A percentile compares a stretch with the other conserved stretches of the same genome.
These are phyloP conservation scores for Pyrocoelia pectoralis DNA, from an alignment of 2,888 invertebrate genomes.

Conservation along the genomic window DNA sequence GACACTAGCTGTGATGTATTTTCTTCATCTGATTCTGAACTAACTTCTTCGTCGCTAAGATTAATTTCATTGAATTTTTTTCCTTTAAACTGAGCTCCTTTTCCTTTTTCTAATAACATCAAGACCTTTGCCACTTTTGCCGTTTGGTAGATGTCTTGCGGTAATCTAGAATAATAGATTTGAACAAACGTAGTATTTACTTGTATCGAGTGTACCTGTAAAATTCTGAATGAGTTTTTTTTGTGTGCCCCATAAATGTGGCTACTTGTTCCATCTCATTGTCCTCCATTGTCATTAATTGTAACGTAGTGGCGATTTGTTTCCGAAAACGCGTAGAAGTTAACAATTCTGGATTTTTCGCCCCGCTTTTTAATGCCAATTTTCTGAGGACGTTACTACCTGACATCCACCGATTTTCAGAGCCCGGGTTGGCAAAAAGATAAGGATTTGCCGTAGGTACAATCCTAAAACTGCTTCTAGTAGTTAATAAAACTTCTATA, in stretches of 20 bases:
- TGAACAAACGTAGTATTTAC: no score
- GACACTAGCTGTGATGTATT: no score
- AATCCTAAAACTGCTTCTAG: constrained; percentile 24
- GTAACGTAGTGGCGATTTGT: constrained; percentile 38
- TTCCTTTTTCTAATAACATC: no score
- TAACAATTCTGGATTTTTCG: constrained; percentile 15
- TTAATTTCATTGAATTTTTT: no score
- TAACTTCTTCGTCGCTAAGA: no score
- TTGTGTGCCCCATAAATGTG: constrained; percentile 42
- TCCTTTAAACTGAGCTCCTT: no score
- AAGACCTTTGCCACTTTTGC: no score
- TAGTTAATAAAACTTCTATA: constrained; percentile 34
- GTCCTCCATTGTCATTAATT: constrained; percentile 30
- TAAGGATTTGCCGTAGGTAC: constrained; percentile 16
- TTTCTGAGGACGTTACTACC: constrained; percentile 3
- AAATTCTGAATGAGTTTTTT: constrained; percentile 6
- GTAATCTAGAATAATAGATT: no score
- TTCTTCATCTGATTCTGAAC: no score
- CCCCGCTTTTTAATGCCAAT: constrained; percentile 15
- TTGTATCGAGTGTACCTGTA: no score
- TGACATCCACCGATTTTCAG: background rate
- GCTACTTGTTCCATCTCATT: constrained; percentile 43
- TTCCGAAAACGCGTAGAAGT: constrained; percentile 28
- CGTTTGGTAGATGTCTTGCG: no score
- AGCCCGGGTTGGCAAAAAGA: constrained; percentile 21